Percentiles rank a stretch among this genome's conserved stretches.
Conservation (phyloP, 2,797 vertebrate species). For the Gobio occitaniae region DNA sequence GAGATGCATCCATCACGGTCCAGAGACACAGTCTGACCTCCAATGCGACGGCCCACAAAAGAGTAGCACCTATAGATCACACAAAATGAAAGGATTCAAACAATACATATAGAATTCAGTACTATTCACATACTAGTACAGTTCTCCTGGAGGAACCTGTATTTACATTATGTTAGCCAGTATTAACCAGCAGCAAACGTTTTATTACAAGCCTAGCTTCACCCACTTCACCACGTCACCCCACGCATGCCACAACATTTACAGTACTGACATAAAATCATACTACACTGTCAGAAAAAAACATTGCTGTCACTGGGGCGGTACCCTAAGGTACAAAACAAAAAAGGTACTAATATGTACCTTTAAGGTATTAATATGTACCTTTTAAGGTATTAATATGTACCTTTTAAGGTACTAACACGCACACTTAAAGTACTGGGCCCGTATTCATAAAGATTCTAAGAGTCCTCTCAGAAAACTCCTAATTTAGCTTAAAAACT, state of each 20-base stretch:
- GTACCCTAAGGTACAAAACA: no score
- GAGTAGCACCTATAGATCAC: constrained; percentile 51
- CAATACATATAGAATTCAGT: background rate
- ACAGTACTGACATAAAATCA: background rate
- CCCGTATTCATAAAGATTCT: no score
- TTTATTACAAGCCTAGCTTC: background rate
- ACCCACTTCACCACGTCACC: background rate
- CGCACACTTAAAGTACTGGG: no score
- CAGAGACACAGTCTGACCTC: constrained; percentile 56
- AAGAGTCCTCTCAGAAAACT: no score
- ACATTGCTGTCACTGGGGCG: no score
- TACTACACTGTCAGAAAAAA: no score
- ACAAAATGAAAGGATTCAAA: background rate
- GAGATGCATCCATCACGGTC: constrained; percentile 57
- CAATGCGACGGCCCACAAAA: constrained; percentile 24
- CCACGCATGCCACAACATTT: background rate
- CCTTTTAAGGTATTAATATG: no score
- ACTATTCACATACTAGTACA: background rate
- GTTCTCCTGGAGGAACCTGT: background rate
- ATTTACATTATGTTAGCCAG: background rate
- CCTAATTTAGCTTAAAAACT: no score
- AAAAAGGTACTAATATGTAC: no score
- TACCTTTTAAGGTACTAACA: no score
- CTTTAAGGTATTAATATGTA: no score
- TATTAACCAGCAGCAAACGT: background rate